Evolutionary conservation across 1,140 invertebrate species (phyloP).

Genomic region (Monomorium pharaonis): DNA sequence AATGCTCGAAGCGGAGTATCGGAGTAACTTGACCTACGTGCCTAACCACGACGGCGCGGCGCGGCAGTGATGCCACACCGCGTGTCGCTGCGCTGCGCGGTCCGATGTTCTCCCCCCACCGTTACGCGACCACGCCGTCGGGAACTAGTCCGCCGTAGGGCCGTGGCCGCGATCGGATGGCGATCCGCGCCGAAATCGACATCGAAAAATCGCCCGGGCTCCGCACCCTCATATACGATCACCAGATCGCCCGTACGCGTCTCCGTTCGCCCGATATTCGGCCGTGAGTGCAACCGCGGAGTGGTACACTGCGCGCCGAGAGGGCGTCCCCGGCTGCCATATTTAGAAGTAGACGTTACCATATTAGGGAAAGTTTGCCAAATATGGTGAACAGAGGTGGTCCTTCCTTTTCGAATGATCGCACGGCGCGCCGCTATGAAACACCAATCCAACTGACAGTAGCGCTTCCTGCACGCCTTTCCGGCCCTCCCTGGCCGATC

Average conservation of each 20-base stretch:
- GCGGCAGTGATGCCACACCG: constrained; percentile 77
- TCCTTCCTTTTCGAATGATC: constrained; percentile 83
- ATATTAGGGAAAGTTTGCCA: constrained; percentile 90
- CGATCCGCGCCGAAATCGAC: constrained; percentile 26
- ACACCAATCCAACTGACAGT: constrained; percentile 84
- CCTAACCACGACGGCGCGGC: constrained; percentile 1
- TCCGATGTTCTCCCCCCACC: constrained; percentile 73
- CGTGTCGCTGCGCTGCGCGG: constrained; percentile 72
- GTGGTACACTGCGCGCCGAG: constrained; percentile 84
- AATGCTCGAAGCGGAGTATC: constrained; percentile 72
- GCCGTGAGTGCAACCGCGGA: constrained; percentile 71
- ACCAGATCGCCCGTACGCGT: too few species aligned
- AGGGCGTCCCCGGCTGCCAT: constrained; percentile 89
- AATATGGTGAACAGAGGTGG: constrained; percentile 89
- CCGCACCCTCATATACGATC: too few species aligned
- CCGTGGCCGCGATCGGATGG: not conserved
- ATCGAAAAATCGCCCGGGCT: constrained; percentile 44
- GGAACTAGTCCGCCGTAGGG: constrained; percentile 76
- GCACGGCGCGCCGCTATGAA: constrained; percentile 81
- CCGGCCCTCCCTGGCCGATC: constrained; percentile 67
- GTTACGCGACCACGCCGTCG: constrained; percentile 42
- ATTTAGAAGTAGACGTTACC: constrained; percentile 90
- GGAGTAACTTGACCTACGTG: constrained; percentile 85
- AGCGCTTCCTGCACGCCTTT: constrained; percentile 83
- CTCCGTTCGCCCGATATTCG: constrained; percentile 55